These are phyloP conservation scores for Drosophila aldrichi DNA, from an alignment of 2,888 invertebrate species.

Conservation along the genomic window DNA sequence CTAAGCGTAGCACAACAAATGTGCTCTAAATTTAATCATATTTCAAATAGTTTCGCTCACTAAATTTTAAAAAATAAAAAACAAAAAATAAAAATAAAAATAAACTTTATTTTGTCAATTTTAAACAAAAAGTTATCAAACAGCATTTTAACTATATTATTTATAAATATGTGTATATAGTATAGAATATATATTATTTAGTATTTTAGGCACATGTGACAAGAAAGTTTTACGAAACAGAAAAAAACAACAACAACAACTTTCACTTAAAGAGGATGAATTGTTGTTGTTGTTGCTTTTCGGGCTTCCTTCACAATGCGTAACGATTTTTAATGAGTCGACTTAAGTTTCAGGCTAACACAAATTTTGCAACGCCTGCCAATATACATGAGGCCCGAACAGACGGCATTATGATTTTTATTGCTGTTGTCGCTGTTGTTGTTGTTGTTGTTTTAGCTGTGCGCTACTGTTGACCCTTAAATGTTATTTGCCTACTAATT, in stretches of 20 bases:
- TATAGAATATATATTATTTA: neutral
- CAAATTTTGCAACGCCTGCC: constrained; percentile 27
- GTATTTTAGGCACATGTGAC: constrained; percentile 11
- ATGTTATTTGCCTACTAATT: constrained; percentile 61
- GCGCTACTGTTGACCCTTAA: constrained; percentile 48
- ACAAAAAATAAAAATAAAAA: too few relatives aligned
- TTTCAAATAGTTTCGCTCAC: neutral
- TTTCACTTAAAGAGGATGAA: constrained; percentile 1
- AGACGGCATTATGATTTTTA: constrained; percentile 16
- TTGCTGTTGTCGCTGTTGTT: neutral
- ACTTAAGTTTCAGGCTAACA: constrained; percentile 13
- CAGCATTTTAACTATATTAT: neutral
- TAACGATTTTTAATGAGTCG: constrained; percentile 32
- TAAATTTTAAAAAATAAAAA: too few relatives aligned
- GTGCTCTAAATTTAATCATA: neutral
- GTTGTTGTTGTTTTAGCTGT: constrained; percentile 19
- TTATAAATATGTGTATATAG: neutral
- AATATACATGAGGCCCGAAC: constrained; percentile 22
- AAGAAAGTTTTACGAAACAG: neutral
- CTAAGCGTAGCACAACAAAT: neutral
- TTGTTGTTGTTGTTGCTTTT: neutral
- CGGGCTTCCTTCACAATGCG: constrained; percentile 8
- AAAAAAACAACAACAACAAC: neutral
- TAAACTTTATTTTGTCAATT: constrained; percentile 2
- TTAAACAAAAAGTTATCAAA: constrained; percentile 1